Evolutionary conservation across 2,888 invertebrate species (phyloP).

Genomic region (Caenorhabditis macrosperma): DNA sequence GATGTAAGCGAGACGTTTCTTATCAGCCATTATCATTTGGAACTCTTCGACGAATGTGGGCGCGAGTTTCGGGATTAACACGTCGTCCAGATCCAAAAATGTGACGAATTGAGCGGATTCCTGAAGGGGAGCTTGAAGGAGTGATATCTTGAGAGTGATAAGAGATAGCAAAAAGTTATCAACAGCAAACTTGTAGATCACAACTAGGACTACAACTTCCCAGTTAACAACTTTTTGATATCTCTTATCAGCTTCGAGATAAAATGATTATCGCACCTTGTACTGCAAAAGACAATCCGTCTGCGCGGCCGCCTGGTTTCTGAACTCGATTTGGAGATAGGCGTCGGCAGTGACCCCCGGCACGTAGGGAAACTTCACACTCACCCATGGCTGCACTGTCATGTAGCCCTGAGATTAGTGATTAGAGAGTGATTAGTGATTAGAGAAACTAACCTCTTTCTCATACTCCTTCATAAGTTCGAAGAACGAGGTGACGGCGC

Average conservation of each 20-base stretch:
- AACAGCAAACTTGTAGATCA: too few species aligned
- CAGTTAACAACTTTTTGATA: too few species aligned
- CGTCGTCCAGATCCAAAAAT: conserved; percentile 67
- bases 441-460: conserved; percentile 32
- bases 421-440: neutral
- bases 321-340: conserved; percentile 62
- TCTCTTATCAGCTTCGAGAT: neutral
- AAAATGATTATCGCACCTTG: conserved; percentile 54
- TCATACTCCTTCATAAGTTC: conserved; percentile 64
- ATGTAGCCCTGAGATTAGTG: conserved; percentile 60
- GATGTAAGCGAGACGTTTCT: conserved; percentile 32
- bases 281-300: conserved; percentile 66
- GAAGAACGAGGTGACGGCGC: conserved; percentile 63
- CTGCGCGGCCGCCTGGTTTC: conserved; percentile 67
- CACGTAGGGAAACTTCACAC: conserved; percentile 53
- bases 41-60: conserved; percentile 64
- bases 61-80: conserved; percentile 62
- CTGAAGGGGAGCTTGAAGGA: conserved; percentile 26
- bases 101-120: conserved; percentile 64
- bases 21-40: conserved; percentile 26
- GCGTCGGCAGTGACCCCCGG: conserved; percentile 50
- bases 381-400: conserved; percentile 64
- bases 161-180: too few species aligned
- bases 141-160: too few species aligned
- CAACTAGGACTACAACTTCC: too few species aligned